Conservation (phyloP, 2,888 invertebrate species). For the Rhogogaster chlorosoma region DNA sequence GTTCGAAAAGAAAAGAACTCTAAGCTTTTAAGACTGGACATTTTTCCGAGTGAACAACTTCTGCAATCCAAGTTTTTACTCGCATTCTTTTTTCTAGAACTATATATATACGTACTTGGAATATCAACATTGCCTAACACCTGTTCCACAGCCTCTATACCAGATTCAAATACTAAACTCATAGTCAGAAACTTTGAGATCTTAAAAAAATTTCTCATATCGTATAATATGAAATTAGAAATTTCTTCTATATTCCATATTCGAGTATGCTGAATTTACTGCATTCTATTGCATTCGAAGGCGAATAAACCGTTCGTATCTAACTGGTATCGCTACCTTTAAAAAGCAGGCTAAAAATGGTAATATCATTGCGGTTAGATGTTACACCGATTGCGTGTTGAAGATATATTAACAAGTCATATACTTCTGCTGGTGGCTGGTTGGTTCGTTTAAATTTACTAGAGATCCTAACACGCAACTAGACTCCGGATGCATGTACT, state of each 20-base stretch:
- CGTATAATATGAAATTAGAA: not conserved
- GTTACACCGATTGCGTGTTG: conserved; percentile 20
- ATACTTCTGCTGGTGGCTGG: not conserved
- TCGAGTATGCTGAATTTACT: not conserved
- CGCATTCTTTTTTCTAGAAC: not conserved
- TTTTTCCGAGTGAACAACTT: conserved; percentile 10
- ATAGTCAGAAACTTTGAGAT: not conserved
- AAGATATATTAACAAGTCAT: conserved; percentile 2
- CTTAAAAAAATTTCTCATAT: not conserved
- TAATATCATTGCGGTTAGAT: not conserved
- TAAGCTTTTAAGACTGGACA: not conserved
- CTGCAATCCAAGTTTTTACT: conserved; percentile 3
- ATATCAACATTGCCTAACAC: not conserved
- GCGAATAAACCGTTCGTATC: not conserved
- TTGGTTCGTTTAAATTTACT: conserved; percentile 21
- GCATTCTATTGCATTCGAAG: not conserved
- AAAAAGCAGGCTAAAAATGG: not conserved
- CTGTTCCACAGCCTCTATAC: not conserved
- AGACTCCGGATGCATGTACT: not conserved
- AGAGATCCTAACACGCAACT: conserved; percentile 20
- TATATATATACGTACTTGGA: not conserved
- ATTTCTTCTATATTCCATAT: too few relatives aligned
- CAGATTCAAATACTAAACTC: not conserved
- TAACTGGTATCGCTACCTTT: not conserved
- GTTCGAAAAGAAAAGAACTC: not conserved